Base-by-base conservation (phyloP, 2,888 invertebrate species). In the Athalia rosae region DNA sequence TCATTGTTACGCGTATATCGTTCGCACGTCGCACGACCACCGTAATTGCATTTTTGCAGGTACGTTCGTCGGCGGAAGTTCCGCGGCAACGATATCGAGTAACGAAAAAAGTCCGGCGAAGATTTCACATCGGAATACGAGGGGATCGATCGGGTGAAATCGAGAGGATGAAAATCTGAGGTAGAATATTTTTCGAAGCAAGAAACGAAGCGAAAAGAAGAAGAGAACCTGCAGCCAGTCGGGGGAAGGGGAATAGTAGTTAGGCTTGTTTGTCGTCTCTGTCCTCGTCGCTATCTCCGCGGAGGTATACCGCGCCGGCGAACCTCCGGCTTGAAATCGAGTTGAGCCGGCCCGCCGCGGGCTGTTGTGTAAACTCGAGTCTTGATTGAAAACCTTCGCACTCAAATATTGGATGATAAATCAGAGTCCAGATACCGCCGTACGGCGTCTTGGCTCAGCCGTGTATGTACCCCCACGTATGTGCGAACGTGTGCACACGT, bases 321-420 rank as follows among this genome's bases (percentile, higher is more conserved):
- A 71, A 58, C 71, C 56, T 71, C 45, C 45, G 71, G 58, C 56
- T 71, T 71, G 71, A 71, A 71, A 71, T 71, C 71, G 71, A 71
- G 71, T 71, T 71, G 71, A 58, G 71, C 56, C 71, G 43, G n/a
- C 28, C 62, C 61, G 85, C 87, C 87, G 86, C 86, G 83, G 87
- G 86, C 87, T 87, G 88, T 87, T 87, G 87, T 86, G 87, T 86
- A 89, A 89, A 88, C 86, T 87, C 81, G 80, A 79, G 82, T 79
- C 84, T 86, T 88, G 88, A 89, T 89, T 88, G 88, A 88, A 88
- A 88, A 87, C 85, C 87, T 86, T 84, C 83, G 85, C 86, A 85
- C 86, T 86, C 88, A 89, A 89, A 89, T 87, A 88, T 88, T 88
- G 86, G 86, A 88, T 87, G 87, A 88, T 87, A 87, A 88, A 88